Percentiles rank a stretch among this genome's conserved stretches.
Conservation (phyloP, 1,140 invertebrate species). For the Ceratina australensis region DNA sequence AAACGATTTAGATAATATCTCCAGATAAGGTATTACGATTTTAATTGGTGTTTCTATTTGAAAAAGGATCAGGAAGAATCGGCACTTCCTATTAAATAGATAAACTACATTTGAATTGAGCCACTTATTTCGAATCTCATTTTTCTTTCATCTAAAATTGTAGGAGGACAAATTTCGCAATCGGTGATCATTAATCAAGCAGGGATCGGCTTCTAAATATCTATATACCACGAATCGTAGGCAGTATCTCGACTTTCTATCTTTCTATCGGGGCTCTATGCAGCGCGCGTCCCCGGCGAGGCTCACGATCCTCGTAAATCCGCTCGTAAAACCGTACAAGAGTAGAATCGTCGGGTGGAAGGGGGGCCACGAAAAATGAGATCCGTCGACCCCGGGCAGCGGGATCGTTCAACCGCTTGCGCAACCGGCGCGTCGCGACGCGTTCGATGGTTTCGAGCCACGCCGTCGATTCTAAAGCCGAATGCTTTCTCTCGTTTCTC, state of each 20-base stretch:
- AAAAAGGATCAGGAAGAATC: too few species aligned
- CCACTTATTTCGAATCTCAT: too few species aligned
- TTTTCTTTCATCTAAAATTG: not conserved
- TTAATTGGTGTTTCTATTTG: too few species aligned
- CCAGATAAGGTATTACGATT: too few species aligned
- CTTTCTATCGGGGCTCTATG: constrained; percentile 8
- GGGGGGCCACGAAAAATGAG: constrained; percentile 22
- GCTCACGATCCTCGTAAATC: constrained; percentile 47
- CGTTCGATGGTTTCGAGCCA: constrained; percentile 49
- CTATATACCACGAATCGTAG: constrained; percentile 40
- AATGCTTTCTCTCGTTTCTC: constrained; percentile 63
- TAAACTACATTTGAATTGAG: too few species aligned
- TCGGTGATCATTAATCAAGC: constrained; percentile 28
- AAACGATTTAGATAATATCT: not conserved
- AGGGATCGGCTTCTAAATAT: constrained; percentile 43
- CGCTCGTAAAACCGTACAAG: constrained; percentile 24
- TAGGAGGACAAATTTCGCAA: not conserved
- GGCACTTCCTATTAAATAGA: not conserved
- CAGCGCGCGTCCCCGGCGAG: not conserved
- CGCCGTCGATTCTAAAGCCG: constrained; percentile 27
- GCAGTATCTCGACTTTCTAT: constrained; percentile 47
- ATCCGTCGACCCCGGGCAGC: constrained; percentile 27
- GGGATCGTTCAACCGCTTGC: constrained; percentile 38
- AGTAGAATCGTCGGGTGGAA: not conserved
- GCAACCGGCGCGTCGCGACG: constrained; percentile 33